A percentile compares a stretch with the other conserved stretches of the same genome.
These are phyloP conservation scores for Prionace glauca DNA, from an alignment of 2,797 vertebrate species.

Conservation along the genomic window DNA sequence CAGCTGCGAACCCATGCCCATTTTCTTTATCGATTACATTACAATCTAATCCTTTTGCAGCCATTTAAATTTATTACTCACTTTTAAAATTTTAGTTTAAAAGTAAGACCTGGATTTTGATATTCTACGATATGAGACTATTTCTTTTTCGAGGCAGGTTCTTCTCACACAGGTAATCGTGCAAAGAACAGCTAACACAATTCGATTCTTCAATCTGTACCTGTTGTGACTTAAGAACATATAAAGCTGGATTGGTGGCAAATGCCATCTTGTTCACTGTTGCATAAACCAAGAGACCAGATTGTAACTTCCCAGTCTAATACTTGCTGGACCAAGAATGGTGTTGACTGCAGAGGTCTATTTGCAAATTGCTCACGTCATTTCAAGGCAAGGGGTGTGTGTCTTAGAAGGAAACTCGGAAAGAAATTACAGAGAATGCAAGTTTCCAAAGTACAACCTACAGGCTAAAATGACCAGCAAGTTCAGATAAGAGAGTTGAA, in stretches of 20 bases:
- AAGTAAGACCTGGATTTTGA: neutral
- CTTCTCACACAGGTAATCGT: neutral
- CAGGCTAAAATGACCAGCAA: neutral
- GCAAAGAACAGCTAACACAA: neutral
- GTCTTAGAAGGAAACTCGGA: neutral
- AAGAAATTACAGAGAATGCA: neutral
- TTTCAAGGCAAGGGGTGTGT: neutral
- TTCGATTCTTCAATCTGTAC: neutral
- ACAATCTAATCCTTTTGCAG: neutral
- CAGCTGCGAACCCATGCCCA: neutral
- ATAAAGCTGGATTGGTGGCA: neutral
- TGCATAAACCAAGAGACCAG: neutral
- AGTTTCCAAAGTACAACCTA: neutral
- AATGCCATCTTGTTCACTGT: neutral
- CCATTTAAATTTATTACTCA: neutral
- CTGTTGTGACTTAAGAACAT: neutral
- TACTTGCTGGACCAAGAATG: neutral
- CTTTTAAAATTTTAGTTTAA: neutral
- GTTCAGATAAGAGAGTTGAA: neutral
- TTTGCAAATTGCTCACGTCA: neutral
- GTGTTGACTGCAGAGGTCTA: neutral
- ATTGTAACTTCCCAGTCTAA: neutral
- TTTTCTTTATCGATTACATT: too few relatives aligned
- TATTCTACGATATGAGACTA: neutral
- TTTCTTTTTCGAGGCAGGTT: neutral